Percentiles rank a stretch among this genome's conserved stretches.
phyloP scores from a whole-genome alignment of 2,797 vertebrate species.

The Fratercula arctica region DNA sequence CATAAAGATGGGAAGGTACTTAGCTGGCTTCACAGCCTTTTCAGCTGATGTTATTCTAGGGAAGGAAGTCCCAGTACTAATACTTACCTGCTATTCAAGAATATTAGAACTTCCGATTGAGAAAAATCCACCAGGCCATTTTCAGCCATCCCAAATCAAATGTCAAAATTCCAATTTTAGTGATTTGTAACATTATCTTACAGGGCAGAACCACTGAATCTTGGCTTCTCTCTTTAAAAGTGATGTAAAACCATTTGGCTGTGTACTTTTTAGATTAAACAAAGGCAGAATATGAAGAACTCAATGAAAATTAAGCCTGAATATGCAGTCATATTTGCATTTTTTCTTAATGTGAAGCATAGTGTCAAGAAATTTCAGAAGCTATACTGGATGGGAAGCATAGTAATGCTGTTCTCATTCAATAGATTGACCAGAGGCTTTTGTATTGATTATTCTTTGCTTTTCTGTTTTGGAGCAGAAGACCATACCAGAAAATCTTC shows the following conservation, averaged over 20 bases:
- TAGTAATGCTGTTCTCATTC: background rate
- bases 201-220: background rate
- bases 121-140: background rate
- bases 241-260: background rate
- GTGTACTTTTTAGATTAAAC: background rate
- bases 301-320: background rate
- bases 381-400: background rate
- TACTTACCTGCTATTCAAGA: background rate
- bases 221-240: background rate
- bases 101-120: background rate
- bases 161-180: background rate
- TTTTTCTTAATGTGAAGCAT: background rate
- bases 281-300: background rate
- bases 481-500: conserved; percentile 67
- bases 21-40: background rate
- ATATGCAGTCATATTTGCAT: background rate
- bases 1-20: background rate
- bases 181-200: background rate
- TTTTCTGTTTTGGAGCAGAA: conserved; percentile 57
- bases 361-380: background rate
- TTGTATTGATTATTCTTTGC: conserved; percentile 4
- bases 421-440: background rate
- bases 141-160: background rate
- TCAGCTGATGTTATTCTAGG: background rate
- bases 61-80: background rate